phyloP scores from a whole-genome alignment of 2,113 vertebrate species.

The Microcebus lehilahytsara region DNA sequence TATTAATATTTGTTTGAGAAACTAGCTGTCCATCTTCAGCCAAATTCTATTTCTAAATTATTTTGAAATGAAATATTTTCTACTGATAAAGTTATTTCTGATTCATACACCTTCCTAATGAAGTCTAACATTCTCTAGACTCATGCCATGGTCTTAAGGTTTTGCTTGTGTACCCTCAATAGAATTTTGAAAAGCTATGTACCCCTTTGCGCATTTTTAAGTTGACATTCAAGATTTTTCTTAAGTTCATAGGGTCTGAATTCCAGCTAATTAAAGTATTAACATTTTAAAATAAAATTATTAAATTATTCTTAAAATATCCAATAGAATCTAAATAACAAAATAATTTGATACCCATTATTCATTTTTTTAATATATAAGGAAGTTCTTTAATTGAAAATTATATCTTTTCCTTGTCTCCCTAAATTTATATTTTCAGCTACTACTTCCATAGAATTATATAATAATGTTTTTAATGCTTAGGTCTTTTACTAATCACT shows the following conservation, averaged over 20 bases:
- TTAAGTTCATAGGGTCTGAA: not conserved
- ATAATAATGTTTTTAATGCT: not conserved
- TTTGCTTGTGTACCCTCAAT: not conserved
- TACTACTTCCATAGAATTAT: not conserved
- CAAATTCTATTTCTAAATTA: not conserved
- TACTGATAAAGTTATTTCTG: not conserved
- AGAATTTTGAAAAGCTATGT: not conserved
- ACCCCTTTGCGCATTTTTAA: not conserved
- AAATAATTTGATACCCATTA: slow-evolving; percentile 21
- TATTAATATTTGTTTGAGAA: not conserved
- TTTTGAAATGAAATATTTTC: slow-evolving; percentile 32
- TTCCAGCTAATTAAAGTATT: not conserved
- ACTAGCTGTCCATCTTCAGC: not conserved
- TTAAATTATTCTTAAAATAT: not conserved
- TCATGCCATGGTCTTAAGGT: not conserved
- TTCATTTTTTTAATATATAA: not conserved
- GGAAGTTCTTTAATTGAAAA: not conserved
- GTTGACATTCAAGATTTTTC: slow-evolving; percentile 12
- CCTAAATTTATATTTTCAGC: not conserved
- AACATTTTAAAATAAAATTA: not conserved
- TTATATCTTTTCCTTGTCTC: slow-evolving; percentile 9
- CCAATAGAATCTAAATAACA: not conserved
- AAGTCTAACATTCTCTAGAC: not conserved
- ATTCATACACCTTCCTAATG: not conserved
- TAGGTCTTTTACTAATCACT: not conserved